Conservation (phyloP, 1,140 invertebrate species). For the Diabrotica virgifera region DNA sequence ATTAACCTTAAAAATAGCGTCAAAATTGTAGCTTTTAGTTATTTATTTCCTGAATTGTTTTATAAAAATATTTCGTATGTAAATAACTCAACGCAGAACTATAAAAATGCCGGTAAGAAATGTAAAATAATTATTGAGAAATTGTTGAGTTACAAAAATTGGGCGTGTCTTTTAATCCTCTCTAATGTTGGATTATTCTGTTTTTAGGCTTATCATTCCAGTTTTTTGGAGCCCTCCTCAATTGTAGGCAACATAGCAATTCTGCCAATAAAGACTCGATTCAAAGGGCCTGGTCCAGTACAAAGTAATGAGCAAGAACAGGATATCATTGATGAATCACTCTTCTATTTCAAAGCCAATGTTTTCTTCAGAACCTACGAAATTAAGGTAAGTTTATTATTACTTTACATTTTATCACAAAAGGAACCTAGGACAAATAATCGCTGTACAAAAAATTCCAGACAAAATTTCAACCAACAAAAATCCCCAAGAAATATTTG, state of each 20-base stretch:
- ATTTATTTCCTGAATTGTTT: no score
- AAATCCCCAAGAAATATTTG: no score
- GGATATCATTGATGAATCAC: conserved; percentile 97
- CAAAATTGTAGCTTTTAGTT: no score
- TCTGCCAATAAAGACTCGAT: conserved; percentile 44
- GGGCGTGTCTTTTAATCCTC: neutral
- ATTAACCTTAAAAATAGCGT: no score
- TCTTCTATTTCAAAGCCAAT: conserved; percentile 98
- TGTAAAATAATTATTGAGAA: no score
- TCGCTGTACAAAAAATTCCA: no score
- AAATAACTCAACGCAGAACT: no score
- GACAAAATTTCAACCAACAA: no score
- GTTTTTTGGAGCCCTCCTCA: conserved; percentile 69
- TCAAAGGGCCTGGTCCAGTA: conserved; percentile 56
- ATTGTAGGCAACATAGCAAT: conserved; percentile 87
- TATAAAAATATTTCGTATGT: no score
- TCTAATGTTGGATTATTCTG: neutral
- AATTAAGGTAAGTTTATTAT: conserved; percentile 72
- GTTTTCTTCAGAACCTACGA: conserved; percentile 99
- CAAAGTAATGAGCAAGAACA: conserved; percentile 62
- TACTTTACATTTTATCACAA: neutral
- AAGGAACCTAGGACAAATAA: no score
- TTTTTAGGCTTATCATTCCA: conserved; percentile 90
- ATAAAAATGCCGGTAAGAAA: no score
- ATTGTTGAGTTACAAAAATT: no score